Evolutionary conservation across 2,113 vertebrate genomes (phyloP).

Genomic region (Lathamus discolor): DNA sequence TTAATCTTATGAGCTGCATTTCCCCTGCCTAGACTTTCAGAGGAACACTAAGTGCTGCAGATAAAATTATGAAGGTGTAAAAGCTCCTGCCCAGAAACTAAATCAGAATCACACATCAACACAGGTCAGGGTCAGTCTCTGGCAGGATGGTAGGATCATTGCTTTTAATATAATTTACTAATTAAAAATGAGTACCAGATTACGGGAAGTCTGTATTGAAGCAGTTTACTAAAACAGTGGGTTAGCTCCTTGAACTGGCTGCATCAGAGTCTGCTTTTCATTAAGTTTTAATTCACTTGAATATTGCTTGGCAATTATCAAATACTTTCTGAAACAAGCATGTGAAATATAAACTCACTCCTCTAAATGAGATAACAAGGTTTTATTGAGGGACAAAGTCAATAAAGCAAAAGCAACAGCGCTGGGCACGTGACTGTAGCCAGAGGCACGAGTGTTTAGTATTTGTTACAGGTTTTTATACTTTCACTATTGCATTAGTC

Average conservation of each 20-base stretch:
- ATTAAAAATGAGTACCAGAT: slow-evolving; percentile 45
- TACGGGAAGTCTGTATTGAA: slow-evolving; percentile 14
- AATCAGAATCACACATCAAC: slow-evolving; percentile 40
- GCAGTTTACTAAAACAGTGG: neutral
- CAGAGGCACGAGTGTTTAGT: too few relatives aligned
- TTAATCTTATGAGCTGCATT: slow-evolving; percentile 24
- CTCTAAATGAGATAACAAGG: too few relatives aligned
- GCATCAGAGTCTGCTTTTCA: neutral
- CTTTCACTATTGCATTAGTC: too few relatives aligned
- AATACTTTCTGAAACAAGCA: neutral
- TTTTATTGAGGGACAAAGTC: too few relatives aligned
- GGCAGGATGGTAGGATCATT: slow-evolving; percentile 23
- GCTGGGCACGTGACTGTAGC: too few relatives aligned
- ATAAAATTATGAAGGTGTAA: slow-evolving; percentile 19
- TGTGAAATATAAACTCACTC: too few relatives aligned
- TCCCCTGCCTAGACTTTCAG: neutral
- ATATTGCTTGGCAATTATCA: neutral
- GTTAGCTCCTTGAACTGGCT: neutral
- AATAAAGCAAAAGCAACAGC: too few relatives aligned
- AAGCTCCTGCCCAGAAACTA: slow-evolving; percentile 29
- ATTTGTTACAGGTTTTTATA: too few relatives aligned
- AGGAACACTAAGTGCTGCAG: neutral
- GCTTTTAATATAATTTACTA: slow-evolving; percentile 65
- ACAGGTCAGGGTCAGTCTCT: neutral
- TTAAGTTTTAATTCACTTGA: neutral